Base-by-base conservation (phyloP, 2,888 invertebrate species). In the Linnaemya tessellans region DNA sequence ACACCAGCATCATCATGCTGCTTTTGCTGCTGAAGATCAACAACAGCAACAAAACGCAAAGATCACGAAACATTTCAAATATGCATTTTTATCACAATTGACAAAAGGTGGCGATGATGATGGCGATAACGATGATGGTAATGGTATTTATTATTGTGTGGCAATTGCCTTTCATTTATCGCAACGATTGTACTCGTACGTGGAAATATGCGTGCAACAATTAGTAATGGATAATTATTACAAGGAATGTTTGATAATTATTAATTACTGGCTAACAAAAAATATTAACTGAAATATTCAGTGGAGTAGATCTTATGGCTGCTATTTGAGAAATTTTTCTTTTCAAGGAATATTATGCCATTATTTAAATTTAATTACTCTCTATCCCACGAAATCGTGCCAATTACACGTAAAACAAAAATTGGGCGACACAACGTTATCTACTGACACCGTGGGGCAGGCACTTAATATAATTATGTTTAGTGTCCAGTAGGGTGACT, bases 91-190 rank as follows among this genome's bases (percentile, higher is more conserved):
- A 83, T 83, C 82, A 65, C 82, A 35, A 77, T 77, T 82, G 71
- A 71, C 49, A 77, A 77, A 82, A 82, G 85, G 87, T 87, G 84
- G 43, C 25, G 22, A 51, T 62, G 62, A 86, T 79, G 81, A 71
- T 83, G 65, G 49, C 15, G 65, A 56, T 70, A 38, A 9, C 30
- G 54, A 78, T 58, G 51, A 70, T 75, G 35, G 74, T 41, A 41
- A 56, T 68, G 64, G 58, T 43, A 75, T 87, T 81, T 80, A 58
- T 51, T 41, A 65, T 65, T 78, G 70, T 80, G 65, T 73, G 56
- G 67, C 80, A 73, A 80, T 65, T 73, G 78, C 41, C 41, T 79
- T 67, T 20, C 62, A 51, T 64, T 70, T 71, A 20, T 71, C 20
- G 30, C 64, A 41, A 54, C n/a, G 41, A 43, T 20, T 71, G 51